These are phyloP conservation scores for Melipona beecheii DNA, from an alignment of 2,888 invertebrate species.

Conservation along the genomic window DNA sequence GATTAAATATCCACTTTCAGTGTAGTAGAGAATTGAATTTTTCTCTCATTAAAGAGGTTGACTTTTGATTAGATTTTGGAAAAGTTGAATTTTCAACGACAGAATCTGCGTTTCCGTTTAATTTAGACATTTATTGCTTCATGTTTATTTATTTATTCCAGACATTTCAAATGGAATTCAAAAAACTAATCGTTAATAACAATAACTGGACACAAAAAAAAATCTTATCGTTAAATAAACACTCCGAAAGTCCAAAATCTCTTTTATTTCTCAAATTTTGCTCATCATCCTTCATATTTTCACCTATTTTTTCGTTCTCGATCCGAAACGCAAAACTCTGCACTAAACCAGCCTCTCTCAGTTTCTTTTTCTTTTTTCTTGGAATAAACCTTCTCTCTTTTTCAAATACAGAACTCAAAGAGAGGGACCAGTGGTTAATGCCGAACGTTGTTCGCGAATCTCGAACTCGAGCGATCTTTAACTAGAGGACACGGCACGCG, in stretches of 20 bases:
- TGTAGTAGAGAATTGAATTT: background rate
- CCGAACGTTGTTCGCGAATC: constrained; percentile 16
- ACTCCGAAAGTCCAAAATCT: background rate
- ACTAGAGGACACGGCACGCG: constrained; percentile 34
- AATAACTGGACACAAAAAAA: background rate
- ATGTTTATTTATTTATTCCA: too few species aligned
- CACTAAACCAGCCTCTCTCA: too few species aligned
- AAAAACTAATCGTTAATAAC: background rate
- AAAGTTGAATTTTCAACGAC: too few species aligned
- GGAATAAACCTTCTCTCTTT: background rate
- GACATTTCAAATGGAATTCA: background rate
- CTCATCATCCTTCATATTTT: background rate
- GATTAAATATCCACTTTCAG: background rate
- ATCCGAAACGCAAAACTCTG: too few species aligned
- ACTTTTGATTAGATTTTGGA: background rate
- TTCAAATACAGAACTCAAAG: background rate
- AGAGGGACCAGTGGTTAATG: background rate
- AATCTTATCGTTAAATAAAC: background rate
- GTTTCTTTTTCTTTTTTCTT: background rate
- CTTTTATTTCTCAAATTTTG: background rate
- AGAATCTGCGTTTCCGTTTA: too few species aligned
- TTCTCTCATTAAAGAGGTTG: background rate
- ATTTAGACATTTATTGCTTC: too few species aligned
- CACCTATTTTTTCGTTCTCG: background rate
- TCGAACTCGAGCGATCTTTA: constrained; percentile 29